phyloP scores from a whole-genome alignment of 2,797 vertebrate species.

The Ataeniobius toweri region DNA sequence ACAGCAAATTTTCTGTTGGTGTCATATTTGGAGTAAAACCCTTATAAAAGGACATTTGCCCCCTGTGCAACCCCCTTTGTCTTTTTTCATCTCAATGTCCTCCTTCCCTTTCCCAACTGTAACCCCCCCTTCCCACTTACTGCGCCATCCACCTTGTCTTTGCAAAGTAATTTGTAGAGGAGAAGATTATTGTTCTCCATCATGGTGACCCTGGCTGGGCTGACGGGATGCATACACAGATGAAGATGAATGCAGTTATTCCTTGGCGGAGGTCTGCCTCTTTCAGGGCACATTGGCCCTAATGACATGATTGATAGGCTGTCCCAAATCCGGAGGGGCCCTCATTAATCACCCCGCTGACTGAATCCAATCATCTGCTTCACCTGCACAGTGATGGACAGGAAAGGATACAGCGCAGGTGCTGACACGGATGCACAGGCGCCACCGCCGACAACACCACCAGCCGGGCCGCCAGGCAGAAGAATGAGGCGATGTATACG shows the following conservation, averaged over 20 bases:
- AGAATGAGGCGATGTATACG: conserved; percentile 65
- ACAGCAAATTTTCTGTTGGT: conserved; percentile 65
- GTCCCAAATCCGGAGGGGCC: conserved; percentile 97
- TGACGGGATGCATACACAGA: conserved; percentile 99
- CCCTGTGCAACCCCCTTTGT: conserved; percentile 42
- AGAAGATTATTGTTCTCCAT: conserved; percentile 99
- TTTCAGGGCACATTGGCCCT: conserved; percentile 99
- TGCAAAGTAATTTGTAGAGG: conserved; percentile 99
- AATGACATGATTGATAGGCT: conserved; percentile 99
- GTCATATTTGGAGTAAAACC: conserved; percentile 43
- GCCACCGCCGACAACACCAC: conserved; percentile 68
- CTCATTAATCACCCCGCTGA: conserved; percentile 99
- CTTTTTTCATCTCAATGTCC: conserved; percentile 64
- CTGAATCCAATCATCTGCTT: conserved; percentile 99
- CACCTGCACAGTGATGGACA: conserved; percentile 98
- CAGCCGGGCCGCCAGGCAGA: conserved; percentile 56
- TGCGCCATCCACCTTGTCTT: conserved; percentile 83
- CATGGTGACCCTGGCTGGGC: conserved; percentile 98
- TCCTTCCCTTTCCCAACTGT: conserved; percentile 67
- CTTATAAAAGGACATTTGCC: conserved; percentile 61
- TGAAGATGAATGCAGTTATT: conserved; percentile 99
- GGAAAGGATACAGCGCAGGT: conserved; percentile 94
- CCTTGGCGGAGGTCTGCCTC: conserved; percentile 98
- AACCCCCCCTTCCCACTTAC: conserved; percentile 54
- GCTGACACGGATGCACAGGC: conserved; percentile 88